Conservation (phyloP, 2,113 vertebrate genomes). For the Vimba vimba region DNA sequence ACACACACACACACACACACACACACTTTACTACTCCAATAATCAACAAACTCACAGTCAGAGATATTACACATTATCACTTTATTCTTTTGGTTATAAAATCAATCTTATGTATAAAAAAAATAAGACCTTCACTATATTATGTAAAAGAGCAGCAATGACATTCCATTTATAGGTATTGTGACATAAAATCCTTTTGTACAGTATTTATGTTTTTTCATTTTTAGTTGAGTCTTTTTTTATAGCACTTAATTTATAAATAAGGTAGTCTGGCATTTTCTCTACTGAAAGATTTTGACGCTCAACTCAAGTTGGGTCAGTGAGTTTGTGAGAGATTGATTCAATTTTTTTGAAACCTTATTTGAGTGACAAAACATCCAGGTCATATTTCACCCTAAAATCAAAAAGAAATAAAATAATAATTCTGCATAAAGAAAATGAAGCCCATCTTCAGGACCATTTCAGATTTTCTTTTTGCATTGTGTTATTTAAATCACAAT, state of each 20-base stretch:
- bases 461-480: neutral
- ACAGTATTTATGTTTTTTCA: conserved; percentile 86
- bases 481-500: neutral
- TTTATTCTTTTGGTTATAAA: conserved; percentile 54
- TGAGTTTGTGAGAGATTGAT: neutral
- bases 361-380: neutral
- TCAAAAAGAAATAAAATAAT: neutral
- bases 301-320: neutral
- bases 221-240: conserved; percentile 72
- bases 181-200: conserved; percentile 72
- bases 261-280: conserved; percentile 62
- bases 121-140: conserved; percentile 12
- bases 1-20: neutral
- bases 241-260: conserved; percentile 83
- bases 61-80: conserved; percentile 57
- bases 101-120: conserved; percentile 42
- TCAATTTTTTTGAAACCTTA: neutral
- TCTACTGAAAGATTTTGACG: conserved; percentile 25
- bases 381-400: conserved; percentile 12
- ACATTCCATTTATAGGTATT: conserved; percentile 55
- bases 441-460: neutral
- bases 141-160: conserved; percentile 45
- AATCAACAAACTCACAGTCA: conserved; percentile 42
- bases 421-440: neutral
- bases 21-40: conserved; percentile 37